Evolutionary conservation across 2,797 vertebrate species (phyloP).

Genomic region (Bovichtus diacanthus): DNA sequence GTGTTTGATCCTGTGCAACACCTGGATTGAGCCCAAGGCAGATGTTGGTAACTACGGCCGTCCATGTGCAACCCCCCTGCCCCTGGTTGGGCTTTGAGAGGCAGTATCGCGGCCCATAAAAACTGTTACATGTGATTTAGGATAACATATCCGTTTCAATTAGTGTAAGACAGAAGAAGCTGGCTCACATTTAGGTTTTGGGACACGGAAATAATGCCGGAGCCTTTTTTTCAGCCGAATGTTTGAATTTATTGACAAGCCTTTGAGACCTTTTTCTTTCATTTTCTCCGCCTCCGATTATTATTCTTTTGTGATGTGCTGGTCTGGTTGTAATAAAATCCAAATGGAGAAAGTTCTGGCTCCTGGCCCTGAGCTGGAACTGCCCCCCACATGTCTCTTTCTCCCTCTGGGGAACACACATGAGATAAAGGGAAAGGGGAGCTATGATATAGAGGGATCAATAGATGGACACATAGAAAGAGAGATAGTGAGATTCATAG

Average conservation of each 20-base stretch:
- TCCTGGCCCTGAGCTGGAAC: slow-evolving; percentile 59
- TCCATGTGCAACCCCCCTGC: slow-evolving; percentile 8
- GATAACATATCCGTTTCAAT: slow-evolving; percentile 51
- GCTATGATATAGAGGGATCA: slow-evolving; percentile 52
- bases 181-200: slow-evolving; percentile 60
- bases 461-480: slow-evolving; percentile 48
- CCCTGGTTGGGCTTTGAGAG: slow-evolving; percentile 25
- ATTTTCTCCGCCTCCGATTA: slow-evolving; percentile 54
- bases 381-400: background rate
- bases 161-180: slow-evolving; percentile 37
- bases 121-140: slow-evolving; percentile 58
- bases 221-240: slow-evolving; percentile 42
- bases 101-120: slow-evolving; percentile 62
- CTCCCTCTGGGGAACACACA: slow-evolving; percentile 23
- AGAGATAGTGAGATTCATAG: slow-evolving; percentile 41
- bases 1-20: slow-evolving; percentile 46
- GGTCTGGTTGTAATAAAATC: slow-evolving; percentile 79
- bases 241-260: slow-evolving; percentile 73
- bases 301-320: slow-evolving; percentile 68
- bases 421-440: slow-evolving; percentile 44
- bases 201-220: slow-evolving; percentile 38
- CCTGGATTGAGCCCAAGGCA: slow-evolving; percentile 60
- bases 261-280: slow-evolving; percentile 62
- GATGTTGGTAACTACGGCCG: slow-evolving; percentile 49
- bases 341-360: slow-evolving; percentile 75